Evolutionary conservation across 2,113 vertebrate genomes (phyloP).

Genomic region (Chamaea fasciata): DNA sequence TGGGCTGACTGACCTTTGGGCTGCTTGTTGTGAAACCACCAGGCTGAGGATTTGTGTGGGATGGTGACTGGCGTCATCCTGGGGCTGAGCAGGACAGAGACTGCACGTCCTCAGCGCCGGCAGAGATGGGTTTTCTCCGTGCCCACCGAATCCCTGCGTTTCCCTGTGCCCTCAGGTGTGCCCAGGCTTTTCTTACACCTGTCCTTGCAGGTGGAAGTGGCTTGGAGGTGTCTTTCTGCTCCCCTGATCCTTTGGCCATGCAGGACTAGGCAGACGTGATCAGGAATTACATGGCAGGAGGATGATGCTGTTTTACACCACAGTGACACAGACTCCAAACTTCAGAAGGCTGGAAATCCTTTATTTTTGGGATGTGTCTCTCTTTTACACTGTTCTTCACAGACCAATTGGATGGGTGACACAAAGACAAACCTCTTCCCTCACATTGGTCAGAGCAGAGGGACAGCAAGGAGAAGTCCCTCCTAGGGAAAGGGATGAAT

Average conservation of each 20-base stretch:
- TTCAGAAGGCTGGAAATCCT: too few species aligned
- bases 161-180: background rate
- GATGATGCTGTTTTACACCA: background rate
- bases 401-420: too few species aligned
- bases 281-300: background rate
- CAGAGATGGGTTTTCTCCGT: background rate
- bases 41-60: background rate
- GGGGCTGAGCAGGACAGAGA: background rate
- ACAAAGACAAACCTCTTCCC: too few species aligned
- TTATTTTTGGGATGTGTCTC: too few species aligned
- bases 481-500: too few species aligned
- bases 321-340: too few species aligned
- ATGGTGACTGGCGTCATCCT: background rate
- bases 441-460: too few species aligned
- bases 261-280: background rate
- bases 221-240: background rate
- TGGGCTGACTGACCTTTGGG: background rate
- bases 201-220: background rate
- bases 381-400: too few species aligned
- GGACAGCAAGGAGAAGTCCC: too few species aligned
- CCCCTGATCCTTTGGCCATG: background rate
- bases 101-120: background rate
- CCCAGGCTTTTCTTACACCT: background rate
- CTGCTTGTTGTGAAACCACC: background rate
- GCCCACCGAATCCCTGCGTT: accelerated